phyloP scores from a whole-genome alignment of 2,113 vertebrate genomes.

The Solea solea region DNA sequence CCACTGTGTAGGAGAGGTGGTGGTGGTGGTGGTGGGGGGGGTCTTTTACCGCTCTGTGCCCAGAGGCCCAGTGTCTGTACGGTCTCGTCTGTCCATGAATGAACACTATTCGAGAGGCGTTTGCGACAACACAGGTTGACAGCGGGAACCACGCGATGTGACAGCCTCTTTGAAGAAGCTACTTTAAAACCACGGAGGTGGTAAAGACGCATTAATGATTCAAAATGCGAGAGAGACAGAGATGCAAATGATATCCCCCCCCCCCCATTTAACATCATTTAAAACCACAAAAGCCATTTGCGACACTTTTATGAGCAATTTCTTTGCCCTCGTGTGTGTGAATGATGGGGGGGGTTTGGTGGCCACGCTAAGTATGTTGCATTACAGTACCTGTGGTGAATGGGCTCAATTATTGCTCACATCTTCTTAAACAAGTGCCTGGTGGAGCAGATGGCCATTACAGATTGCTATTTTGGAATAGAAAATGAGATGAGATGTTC shows the following conservation, averaged over 20 bases:
- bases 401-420: slow-evolving; percentile 29
- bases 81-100: neutral
- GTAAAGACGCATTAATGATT: neutral
- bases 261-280: slow-evolving; percentile 28
- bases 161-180: slow-evolving; percentile 41
- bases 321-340: neutral
- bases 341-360: neutral
- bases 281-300: slow-evolving; percentile 8
- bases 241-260: neutral
- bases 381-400: slow-evolving; percentile 41
- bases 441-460: slow-evolving; percentile 32
- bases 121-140: neutral
- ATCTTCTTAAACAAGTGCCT: slow-evolving; percentile 22
- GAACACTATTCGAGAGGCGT: neutral
- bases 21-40: neutral
- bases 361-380: slow-evolving; percentile 1
- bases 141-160: slow-evolving; percentile 9
- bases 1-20: neutral
- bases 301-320: slow-evolving; percentile 26
- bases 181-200: slow-evolving; percentile 13
- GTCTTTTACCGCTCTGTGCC: neutral
- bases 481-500: slow-evolving; percentile 36
- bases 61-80: neutral
- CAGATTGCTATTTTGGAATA: slow-evolving; percentile 23
- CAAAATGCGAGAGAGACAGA: slow-evolving; percentile 7